These are phyloP conservation scores for Agriopis aurantiaria DNA, from an alignment of 2,888 invertebrate genomes.

Conservation along the genomic window DNA sequence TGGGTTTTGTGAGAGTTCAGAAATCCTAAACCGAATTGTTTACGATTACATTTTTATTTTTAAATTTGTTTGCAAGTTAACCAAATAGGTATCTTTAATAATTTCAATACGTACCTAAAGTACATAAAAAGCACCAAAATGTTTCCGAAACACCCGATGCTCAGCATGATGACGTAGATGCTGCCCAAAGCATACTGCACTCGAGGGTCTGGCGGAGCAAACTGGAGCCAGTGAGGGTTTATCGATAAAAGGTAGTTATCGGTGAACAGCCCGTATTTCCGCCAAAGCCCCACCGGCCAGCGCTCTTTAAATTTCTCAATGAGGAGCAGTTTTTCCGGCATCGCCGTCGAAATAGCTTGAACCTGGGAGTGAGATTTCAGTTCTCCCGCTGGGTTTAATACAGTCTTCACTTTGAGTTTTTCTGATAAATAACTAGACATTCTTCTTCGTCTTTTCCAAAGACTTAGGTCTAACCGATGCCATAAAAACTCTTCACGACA, in stretches of 20 bases:
- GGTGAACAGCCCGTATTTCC: conserved; percentile 81
- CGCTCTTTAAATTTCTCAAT: conserved; percentile 66
- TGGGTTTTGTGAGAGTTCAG: conserved; percentile 9
- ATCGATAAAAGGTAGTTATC: conserved; percentile 86
- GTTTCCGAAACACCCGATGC: conserved; percentile 89
- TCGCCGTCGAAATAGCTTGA: conserved; percentile 27
- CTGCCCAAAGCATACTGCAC: conserved; percentile 87
- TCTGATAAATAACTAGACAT: conserved; percentile 43
- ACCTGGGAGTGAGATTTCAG: conserved; percentile 34
- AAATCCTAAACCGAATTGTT: conserved; percentile 18
- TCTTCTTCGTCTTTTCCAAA: conserved; percentile 78
- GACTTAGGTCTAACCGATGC: conserved; percentile 68
- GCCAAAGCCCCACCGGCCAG: conserved; percentile 84
- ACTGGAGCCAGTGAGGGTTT: conserved; percentile 90
- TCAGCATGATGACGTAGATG: conserved; percentile 88
- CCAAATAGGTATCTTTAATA: conserved; percentile 4
- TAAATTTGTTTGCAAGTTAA: conserved; percentile 4
- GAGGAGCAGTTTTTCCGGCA: conserved; percentile 40
- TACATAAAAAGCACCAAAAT: conserved; percentile 90
- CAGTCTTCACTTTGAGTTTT: conserved; percentile 37
- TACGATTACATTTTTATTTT: conserved; percentile 6
- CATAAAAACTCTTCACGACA: conserved; percentile 65
- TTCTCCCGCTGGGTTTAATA: conserved; percentile 30
- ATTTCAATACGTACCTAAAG: conserved; percentile 79
- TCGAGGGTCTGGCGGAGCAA: conserved; percentile 86